Evolutionary conservation across 2,797 vertebrate species (phyloP), one percentile per base, ranked within the genome.

Genomic region (Taeniopygia guttata): DNA sequence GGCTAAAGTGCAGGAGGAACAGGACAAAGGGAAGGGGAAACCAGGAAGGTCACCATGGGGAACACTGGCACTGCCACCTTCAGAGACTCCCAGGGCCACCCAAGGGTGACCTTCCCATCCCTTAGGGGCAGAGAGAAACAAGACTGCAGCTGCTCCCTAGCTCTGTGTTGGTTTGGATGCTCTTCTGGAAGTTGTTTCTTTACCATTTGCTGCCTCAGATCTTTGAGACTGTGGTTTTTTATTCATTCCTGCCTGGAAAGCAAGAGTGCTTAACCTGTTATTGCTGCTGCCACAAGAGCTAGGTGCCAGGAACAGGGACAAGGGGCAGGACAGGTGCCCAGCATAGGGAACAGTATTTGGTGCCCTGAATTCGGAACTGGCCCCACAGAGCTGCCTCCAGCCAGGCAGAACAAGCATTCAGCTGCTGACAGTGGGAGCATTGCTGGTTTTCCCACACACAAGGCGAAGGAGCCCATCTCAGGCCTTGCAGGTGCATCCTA

Each of bases 1-100:
- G 94, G 95, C 98, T 98, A 74, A 98, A 98, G 98, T 97, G 96
- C 80, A 45, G 63, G 38, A 70, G 58, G 7, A 54, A 43, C 27
- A 58, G 52, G 27, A 30, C 36, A 10, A 13, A 36, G 38, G 58
- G n/a, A 89, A 74, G 23, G 43, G 22, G 14, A 43, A 84, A 40
- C 78, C 74, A 27, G 26, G 0, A 2, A 23, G 8, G 49, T 75
- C 8, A 1, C 38, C 38, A 40, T 0, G 0, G 60, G 16, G 14
- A n/a, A 2, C 32, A 66, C 26, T 38, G 2, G 43, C 68, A 45
- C 63, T 90, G 86, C 32, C 80, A 83, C 26, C 26, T n/a, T 1
- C 1, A 1, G 38, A 49, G 40, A 51, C 14, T 54, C 32, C 23
- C 2, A 0, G 13, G 45, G 52, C 55, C 75, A 79, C 64, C 73